Evolutionary conservation across 2,888 invertebrate species (phyloP).

Genomic region (Callyntrura sp.): DNA sequence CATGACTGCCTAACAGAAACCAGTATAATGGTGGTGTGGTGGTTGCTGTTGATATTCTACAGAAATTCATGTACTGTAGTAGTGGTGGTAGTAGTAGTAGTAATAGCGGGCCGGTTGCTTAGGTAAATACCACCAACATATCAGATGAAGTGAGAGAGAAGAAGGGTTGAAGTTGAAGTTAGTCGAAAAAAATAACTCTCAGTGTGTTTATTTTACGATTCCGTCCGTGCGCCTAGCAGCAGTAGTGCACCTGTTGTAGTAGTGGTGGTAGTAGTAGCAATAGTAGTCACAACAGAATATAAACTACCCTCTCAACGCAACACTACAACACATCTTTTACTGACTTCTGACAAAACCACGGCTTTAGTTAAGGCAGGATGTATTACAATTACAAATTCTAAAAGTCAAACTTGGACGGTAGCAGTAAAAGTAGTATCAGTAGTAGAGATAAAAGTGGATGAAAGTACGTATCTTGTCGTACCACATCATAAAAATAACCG

Average conservation of each 20-base stretch:
- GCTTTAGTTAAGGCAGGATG: background rate
- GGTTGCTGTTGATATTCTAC: background rate
- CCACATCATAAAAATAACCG: constrained; percentile 60
- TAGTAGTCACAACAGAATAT: too few relatives aligned
- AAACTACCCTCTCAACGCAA: too few relatives aligned
- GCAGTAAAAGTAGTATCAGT: background rate
- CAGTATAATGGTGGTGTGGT: background rate
- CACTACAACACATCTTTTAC: too few relatives aligned
- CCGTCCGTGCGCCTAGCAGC: background rate
- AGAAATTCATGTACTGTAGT: background rate
- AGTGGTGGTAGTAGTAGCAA: too few relatives aligned
- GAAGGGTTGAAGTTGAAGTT: constrained; percentile 29
- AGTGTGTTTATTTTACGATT: constrained; percentile 5
- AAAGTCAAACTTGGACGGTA: constrained; percentile 7
- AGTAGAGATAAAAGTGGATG: background rate
- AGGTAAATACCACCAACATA: constrained; percentile 14
- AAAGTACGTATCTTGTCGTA: constrained; percentile 21
- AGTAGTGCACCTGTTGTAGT: constrained; percentile 42
- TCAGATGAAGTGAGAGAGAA: background rate
- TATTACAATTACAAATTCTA: constrained; percentile 25
- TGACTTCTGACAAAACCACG: background rate
- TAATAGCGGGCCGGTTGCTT: constrained; percentile 28
- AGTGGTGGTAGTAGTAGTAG: background rate
- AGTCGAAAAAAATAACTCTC: background rate
- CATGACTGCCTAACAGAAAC: constrained; percentile 55